Base-by-base conservation (phyloP, 2,888 invertebrate genomes). In the Sclerodermus sp. region DNA sequence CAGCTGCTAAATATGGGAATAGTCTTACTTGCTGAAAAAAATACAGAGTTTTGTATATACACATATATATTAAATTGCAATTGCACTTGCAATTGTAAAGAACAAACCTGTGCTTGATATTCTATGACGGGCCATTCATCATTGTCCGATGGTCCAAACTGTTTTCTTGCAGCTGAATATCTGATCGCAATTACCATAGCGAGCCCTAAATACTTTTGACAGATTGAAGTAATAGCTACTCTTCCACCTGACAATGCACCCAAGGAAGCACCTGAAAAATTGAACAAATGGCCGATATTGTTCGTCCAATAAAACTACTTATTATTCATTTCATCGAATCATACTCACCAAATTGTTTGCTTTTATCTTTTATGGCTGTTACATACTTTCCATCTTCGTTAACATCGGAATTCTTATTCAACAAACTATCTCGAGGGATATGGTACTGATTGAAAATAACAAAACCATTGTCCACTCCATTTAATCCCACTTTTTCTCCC, bases 391-490 rank as follows among this genome's bases (percentile, higher is more conserved):
- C 97, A 32, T 88, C 85, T 3, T 87, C 85, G 31, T 89, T 90
- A 1, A 97, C 91, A 63, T 95, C 94, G 0, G 93, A 94, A 15
- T 88, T 85, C 71, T 87, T 89, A 74, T 96, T 94, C 51, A 97
- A 77, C 0, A 96, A 82, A 62, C 87, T 87, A 45, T 87, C 88
- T 48, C 89, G 85, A 0, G 94, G 89, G 40, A 96, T 85, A 31
- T 85, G 84, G 74, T 92, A 93, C 51, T 93, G 86, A 70, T 91
- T 81, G 70, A 91, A 91, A 80, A 89, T 85, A 0, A 90, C 79
- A 70, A 89, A 89, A 12, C 97, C 97, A 81, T 97, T 97, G 75
- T 97, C 97, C 36, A 96, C 79, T 1, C 94, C 96, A 77, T 96
- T 93, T 8, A 94, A 82, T 0, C 92, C 96, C 37, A 92, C 82